Evolutionary conservation across 2,888 invertebrate genomes (phyloP).

Genomic region (Eueremaeus valkanovi): DNA sequence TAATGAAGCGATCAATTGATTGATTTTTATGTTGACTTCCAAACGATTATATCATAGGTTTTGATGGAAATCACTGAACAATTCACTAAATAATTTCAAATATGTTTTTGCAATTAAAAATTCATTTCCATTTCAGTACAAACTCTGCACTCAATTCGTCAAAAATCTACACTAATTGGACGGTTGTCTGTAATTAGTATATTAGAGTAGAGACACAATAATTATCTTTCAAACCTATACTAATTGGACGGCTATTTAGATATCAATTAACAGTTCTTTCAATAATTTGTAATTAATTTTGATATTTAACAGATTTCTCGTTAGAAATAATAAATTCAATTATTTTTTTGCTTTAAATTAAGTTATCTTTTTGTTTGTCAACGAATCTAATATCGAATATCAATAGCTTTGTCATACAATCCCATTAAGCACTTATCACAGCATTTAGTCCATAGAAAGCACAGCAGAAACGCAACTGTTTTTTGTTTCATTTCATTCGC

Average conservation of each 20-base stretch:
- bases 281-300: no score
- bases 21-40: no score
- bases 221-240: not conserved
- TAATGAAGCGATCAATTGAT: not conserved
- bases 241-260: constrained; percentile 14
- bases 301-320: not conserved
- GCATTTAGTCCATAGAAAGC: constrained; percentile 36
- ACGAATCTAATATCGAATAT: constrained; percentile 28
- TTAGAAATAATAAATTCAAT: not conserved
- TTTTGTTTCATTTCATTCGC: constrained; percentile 6
- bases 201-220: no score
- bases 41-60: no score
- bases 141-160: not conserved
- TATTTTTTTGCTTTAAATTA: not conserved
- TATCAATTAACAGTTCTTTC: no score
- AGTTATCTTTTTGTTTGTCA: not conserved
- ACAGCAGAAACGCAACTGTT: constrained; percentile 35
- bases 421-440: constrained; percentile 38
- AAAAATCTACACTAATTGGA: constrained; percentile 16
- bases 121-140: not conserved
- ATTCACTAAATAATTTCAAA: no score
- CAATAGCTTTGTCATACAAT: constrained; percentile 35
- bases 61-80: not conserved
- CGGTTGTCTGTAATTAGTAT: no score
- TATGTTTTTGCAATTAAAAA: no score